phyloP scores from a whole-genome alignment of 2,888 invertebrate genomes.

The Thalpophila matura region DNA sequence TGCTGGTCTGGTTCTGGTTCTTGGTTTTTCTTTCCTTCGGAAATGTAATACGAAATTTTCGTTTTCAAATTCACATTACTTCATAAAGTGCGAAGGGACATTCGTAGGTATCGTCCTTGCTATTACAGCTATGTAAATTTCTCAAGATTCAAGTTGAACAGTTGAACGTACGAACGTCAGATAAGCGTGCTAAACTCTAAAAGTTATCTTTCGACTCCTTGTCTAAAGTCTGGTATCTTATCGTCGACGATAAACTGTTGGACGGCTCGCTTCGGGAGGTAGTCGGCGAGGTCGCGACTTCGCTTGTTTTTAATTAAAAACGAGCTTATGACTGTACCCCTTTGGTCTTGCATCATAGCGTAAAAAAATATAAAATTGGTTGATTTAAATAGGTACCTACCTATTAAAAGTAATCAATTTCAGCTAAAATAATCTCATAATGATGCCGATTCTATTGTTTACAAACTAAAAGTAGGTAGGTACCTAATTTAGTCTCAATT shows the following conservation, averaged over 20 bases:
- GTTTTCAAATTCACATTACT: constrained; percentile 45
- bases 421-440: too few species aligned
- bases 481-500: too few species aligned
- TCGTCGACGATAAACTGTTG: constrained; percentile 72
- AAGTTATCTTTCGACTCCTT: constrained; percentile 76
- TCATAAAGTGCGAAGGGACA: constrained; percentile 41
- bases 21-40: constrained; percentile 9
- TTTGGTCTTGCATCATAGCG: not conserved
- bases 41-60: constrained; percentile 17
- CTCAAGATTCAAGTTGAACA: constrained; percentile 81
- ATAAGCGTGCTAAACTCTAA: constrained; percentile 72
- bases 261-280: constrained; percentile 69
- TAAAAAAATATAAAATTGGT: not conserved
- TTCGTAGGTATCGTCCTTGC: constrained; percentile 65
- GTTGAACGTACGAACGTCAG: constrained; percentile 83
- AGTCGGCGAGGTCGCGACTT: constrained; percentile 68
- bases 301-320: constrained; percentile 68
- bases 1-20: too few species aligned
- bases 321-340: constrained; percentile 61
- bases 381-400: too few species aligned
- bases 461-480: too few species aligned
- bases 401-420: too few species aligned
- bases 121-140: constrained; percentile 72
- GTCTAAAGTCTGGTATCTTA: constrained; percentile 81
- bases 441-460: too few species aligned